Evolutionary conservation across 1,140 invertebrate genomes (phyloP).

Genomic region (Psix sp.): DNA sequence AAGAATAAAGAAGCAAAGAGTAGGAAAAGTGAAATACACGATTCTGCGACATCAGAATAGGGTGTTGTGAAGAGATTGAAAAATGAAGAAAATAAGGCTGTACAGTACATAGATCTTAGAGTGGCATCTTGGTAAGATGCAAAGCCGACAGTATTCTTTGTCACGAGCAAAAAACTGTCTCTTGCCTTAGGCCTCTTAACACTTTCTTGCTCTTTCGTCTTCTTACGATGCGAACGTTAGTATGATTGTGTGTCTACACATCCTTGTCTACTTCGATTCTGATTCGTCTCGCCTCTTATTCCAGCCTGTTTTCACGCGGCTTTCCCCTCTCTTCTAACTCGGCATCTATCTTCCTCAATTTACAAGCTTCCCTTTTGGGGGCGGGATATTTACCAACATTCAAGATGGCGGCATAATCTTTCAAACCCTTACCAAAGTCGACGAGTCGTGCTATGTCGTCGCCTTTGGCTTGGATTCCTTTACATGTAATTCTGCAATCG

Average conservation of each 20-base stretch:
- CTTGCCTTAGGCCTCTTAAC: constrained; percentile 71
- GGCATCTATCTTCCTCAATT: constrained; percentile 55
- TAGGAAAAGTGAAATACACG: constrained; percentile 25
- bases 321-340: constrained; percentile 38
- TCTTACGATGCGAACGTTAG: constrained; percentile 44
- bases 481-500: constrained; percentile 32
- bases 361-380: constrained; percentile 66
- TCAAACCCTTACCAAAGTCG: constrained; percentile 66
- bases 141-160: constrained; percentile 76
- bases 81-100: constrained; percentile 51
- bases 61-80: constrained; percentile 53
- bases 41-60: constrained; percentile 27
- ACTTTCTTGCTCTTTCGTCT: constrained; percentile 67
- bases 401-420: constrained; percentile 75
- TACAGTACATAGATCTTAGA: constrained; percentile 63
- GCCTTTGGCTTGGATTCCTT: constrained; percentile 58
- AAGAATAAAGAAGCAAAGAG: constrained; percentile 16
- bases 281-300: constrained; percentile 33
- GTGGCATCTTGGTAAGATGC: constrained; percentile 74
- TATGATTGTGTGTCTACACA: constrained; percentile 17
- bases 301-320: constrained; percentile 44
- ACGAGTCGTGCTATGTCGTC: constrained; percentile 66
- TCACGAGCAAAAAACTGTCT: constrained; percentile 65
- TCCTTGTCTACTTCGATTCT: constrained; percentile 47
- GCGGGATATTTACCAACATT: constrained; percentile 76